Percentiles rank a stretch among this genome's conserved stretches.
Evolutionary conservation across 2,888 invertebrate species (phyloP).

Genomic region (Epinotia brunnichana): DNA sequence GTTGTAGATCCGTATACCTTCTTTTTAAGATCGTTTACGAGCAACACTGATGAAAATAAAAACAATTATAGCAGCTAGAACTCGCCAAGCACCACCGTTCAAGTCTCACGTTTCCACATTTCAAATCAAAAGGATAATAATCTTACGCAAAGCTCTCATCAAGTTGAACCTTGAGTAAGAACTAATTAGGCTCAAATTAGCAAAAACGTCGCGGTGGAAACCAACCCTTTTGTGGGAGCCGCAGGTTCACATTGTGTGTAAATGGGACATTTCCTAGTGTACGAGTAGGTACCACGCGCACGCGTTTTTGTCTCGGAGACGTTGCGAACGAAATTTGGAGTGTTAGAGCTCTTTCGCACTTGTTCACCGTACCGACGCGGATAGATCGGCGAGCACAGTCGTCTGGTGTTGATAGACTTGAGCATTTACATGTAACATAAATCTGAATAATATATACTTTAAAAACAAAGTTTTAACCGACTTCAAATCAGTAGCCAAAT

Average conservation of each 20-base stretch:
- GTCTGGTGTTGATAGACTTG: too few relatives aligned
- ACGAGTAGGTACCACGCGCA: background rate
- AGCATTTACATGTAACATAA: too few relatives aligned
- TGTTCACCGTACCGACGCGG: too few relatives aligned
- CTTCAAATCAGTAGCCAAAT: too few relatives aligned
- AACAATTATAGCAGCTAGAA: background rate
- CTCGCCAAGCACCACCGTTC: background rate
- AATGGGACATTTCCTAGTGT: constrained; percentile 16
- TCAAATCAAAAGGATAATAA: background rate
- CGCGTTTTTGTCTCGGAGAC: constrained; percentile 5
- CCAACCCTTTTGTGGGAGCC: constrained; percentile 3
- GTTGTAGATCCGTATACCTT: background rate
- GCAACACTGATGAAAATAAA: background rate
- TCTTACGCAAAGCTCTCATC: background rate
- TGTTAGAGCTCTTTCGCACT: background rate
- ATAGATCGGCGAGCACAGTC: too few relatives aligned
- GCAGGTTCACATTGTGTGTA: constrained; percentile 5
- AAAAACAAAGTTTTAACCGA: too few relatives aligned
- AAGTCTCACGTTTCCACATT: background rate
- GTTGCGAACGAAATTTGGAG: background rate
- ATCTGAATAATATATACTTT: too few relatives aligned
- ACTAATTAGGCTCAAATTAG: background rate
- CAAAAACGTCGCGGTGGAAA: background rate
- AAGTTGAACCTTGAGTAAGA: background rate
- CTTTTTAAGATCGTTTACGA: too few relatives aligned